Base-by-base conservation (phyloP, 2,113 vertebrate genomes). In the Aspidoscelis tigris region DNA sequence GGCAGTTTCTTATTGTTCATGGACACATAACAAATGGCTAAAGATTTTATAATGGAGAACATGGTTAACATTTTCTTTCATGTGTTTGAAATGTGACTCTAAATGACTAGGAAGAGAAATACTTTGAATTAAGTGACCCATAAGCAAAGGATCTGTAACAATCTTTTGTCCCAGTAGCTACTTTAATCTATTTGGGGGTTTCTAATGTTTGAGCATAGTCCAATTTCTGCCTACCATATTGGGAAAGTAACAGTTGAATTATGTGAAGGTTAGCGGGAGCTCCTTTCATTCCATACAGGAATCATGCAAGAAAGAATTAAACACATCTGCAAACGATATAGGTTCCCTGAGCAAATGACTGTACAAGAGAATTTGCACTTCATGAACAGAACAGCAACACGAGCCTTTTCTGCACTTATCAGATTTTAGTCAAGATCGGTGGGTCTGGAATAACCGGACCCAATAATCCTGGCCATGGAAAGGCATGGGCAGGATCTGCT, bases 11-110 rank as follows among this genome's bases (percentile, higher is more conserved):
- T 73, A 20, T 75, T 88, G 44, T 81, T 88, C 75, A 33, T 87
- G 81, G 84, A 81, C 77, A 58, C 39, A 64, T 2, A 33, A 2
- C 75, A 73, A 87, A 87, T 87, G 53, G 88, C 39, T 87, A 83
- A 20, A 66, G 41, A 86, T 81, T 88, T 89, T 7, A 50, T 53
- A 65, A 80, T 53, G 81, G 53, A 88, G 71, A 82, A 53, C 33
- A 76, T 20, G 41, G 43, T 77, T 84, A 88, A 44, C 16, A 8
- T 87, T 91, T 84, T 1, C 47, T 71, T 2, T 79, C 44, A 82
- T 44, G 7, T 78, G 41, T 87, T 88, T 88, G 24, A 18, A 43
- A 81, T 44, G 75, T 65, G n/a, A 73, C 26, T 65, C 8, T 79
- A 74, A 77, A 82, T 87, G 81, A 76, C 65, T 11, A 77, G 39